Evolutionary conservation across 2,888 invertebrate species (phyloP).

Genomic region (Rhopalosiphum nymphaeae): DNA sequence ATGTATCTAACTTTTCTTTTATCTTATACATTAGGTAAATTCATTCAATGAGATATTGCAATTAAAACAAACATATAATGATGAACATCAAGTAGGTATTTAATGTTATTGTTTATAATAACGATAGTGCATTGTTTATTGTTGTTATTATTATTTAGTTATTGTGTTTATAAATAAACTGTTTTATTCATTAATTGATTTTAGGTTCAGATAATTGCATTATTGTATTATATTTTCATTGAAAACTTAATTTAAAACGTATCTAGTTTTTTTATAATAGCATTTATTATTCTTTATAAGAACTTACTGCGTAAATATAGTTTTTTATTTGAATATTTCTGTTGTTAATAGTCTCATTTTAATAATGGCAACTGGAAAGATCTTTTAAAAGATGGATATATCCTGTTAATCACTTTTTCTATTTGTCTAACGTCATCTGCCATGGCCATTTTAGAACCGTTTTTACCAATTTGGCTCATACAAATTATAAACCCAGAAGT

Average conservation of each 20-base stretch:
- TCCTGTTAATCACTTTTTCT: slow-evolving; percentile 77
- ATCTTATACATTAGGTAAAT: slow-evolving; percentile 8
- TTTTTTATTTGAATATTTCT: background rate
- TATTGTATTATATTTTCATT: background rate
- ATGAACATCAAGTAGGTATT: slow-evolving; percentile 42
- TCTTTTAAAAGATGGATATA: slow-evolving; percentile 76
- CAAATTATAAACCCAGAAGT: slow-evolving; percentile 77
- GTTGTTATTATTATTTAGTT: background rate
- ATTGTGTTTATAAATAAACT: background rate
- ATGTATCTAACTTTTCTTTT: background rate
- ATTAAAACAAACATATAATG: slow-evolving; percentile 4
- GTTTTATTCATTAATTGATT: background rate
- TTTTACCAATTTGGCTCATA: slow-evolving; percentile 85
- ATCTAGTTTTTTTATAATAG: background rate
- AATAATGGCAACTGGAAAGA: slow-evolving; percentile 71
- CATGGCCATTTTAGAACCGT: slow-evolving; percentile 87
- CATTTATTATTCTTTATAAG: background rate
- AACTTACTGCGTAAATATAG: background rate
- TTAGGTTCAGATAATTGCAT: background rate
- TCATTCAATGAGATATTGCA: slow-evolving; percentile 38
- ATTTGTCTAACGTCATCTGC: slow-evolving; percentile 85
- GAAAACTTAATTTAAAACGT: background rate
- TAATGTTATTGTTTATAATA: no score
- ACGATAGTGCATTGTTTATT: no score
- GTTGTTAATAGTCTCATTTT: background rate